Evolutionary conservation across 30 jellyfish, hydroid and myxozoan species (phyloP).

Genomic region (Hydra vulgaris): DNA sequence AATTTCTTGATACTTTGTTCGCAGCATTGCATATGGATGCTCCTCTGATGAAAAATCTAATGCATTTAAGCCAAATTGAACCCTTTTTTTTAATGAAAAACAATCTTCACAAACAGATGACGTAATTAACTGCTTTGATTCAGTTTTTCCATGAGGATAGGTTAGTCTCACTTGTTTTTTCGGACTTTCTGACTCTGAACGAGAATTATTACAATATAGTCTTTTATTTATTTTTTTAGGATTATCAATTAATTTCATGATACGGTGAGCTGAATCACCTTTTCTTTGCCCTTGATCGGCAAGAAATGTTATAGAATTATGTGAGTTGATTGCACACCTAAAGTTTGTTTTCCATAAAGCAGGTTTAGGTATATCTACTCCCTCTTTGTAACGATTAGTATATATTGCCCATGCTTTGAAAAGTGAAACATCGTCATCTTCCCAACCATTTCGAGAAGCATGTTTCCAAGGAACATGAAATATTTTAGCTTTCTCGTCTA

Average conservation of each 20-base stretch:
- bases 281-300: constrained; percentile 28
- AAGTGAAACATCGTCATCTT: constrained; percentile 32
- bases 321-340: constrained; percentile 39
- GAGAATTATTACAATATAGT: neutral
- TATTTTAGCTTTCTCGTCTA: constrained; percentile 14
- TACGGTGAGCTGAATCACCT: constrained; percentile 36
- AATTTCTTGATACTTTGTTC: neutral
- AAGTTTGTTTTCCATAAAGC: constrained; percentile 37
- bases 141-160: constrained; percentile 10
- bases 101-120: neutral
- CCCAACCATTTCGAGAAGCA: constrained; percentile 39
- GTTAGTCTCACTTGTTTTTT: constrained; percentile 21
- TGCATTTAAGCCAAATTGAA: neutral
- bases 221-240: constrained; percentile 16
- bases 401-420: constrained; percentile 43
- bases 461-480: constrained; percentile 42
- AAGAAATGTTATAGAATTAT: constrained; percentile 16
- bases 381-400: constrained; percentile 30
- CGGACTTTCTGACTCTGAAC: constrained; percentile 5
- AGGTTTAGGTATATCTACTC: constrained; percentile 19
- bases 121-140: neutral
- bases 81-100: neutral
- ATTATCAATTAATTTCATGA: constrained; percentile 21
- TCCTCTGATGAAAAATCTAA: neutral
- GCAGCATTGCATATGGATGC: neutral